phyloP scores from a whole-genome alignment of 2,797 vertebrate species.

The Heteromormyrus szaboi region DNA sequence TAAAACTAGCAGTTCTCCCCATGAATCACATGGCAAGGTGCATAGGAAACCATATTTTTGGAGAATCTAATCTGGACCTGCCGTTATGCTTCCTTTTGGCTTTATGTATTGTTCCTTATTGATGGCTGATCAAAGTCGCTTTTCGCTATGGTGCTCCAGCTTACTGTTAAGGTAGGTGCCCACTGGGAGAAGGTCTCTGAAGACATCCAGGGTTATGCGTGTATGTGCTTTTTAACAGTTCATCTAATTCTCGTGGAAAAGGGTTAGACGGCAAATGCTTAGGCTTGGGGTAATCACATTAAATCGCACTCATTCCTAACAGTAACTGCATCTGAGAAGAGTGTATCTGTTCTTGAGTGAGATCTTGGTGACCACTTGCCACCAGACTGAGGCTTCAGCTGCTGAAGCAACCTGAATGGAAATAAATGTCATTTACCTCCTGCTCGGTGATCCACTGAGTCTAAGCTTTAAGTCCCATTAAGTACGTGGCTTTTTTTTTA shows the following conservation, averaged over 20 bases:
- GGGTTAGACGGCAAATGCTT: not conserved
- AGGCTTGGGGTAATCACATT: not conserved
- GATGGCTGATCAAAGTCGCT: not conserved
- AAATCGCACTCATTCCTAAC: not conserved
- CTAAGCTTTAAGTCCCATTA: not conserved
- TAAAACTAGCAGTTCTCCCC: not conserved
- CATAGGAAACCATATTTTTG: not conserved
- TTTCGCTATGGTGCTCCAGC: not conserved
- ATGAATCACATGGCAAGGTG: not conserved
- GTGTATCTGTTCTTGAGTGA: not conserved
- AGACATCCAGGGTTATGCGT: not conserved
- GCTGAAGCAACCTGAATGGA: not conserved
- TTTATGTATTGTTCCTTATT: not conserved
- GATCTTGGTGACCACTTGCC: not conserved
- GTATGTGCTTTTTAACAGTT: not conserved
- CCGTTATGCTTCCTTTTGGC: not conserved
- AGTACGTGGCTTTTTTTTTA: not conserved
- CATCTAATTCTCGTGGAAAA: not conserved
- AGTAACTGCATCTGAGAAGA: not conserved
- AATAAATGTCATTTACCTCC: not conserved
- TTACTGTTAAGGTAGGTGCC: not conserved
- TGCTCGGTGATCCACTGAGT: not conserved
- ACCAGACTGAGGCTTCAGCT: not conserved
- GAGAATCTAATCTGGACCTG: not conserved
- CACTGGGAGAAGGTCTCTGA: not conserved